Conservation (phyloP, 53 echinoderm and acorn worm genomes). For the Zoroaster sp. region DNA sequence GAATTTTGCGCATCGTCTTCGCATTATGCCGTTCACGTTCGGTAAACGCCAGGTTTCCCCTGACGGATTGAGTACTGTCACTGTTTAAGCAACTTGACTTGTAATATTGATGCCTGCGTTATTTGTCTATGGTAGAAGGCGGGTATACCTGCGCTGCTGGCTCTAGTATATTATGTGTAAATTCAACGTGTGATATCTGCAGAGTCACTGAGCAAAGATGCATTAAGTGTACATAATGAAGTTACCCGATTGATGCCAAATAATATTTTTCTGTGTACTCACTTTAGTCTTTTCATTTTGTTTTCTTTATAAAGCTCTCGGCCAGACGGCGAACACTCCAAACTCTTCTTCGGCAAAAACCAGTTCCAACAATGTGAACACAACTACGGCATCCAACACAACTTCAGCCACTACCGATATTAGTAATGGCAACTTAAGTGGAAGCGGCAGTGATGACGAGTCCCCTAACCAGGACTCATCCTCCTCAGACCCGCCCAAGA, state of each 20-base stretch:
- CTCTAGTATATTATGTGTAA: not conserved
- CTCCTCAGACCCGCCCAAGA: constrained; percentile 85
- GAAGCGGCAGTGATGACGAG: constrained; percentile 59
- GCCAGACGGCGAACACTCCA: constrained; percentile 38
- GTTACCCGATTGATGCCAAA: not conserved
- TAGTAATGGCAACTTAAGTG: constrained; percentile 49
- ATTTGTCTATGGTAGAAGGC: constrained; percentile 26
- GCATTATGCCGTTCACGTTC: constrained; percentile 48
- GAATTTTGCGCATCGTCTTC: not conserved
- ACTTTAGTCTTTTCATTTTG: not conserved
- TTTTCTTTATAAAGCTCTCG: constrained; percentile 36
- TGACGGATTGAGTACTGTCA: constrained; percentile 20
- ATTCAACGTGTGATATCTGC: not conserved
- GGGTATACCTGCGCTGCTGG: not conserved
- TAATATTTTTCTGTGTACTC: not conserved
- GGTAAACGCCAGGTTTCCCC: constrained; percentile 8
- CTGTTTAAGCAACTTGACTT: constrained; percentile 57
- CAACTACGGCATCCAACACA: constrained; percentile 17
- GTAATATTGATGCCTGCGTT: constrained; percentile 37
- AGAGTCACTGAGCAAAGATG: not conserved
- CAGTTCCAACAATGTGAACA: constrained; percentile 31
- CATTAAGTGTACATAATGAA: not conserved
- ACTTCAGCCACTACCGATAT: constrained; percentile 47
- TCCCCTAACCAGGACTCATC: constrained; percentile 68
- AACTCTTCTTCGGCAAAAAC: constrained; percentile 29